Evolutionary conservation across 2,888 invertebrate genomes (phyloP).

Genomic region (Athalia cordata): DNA sequence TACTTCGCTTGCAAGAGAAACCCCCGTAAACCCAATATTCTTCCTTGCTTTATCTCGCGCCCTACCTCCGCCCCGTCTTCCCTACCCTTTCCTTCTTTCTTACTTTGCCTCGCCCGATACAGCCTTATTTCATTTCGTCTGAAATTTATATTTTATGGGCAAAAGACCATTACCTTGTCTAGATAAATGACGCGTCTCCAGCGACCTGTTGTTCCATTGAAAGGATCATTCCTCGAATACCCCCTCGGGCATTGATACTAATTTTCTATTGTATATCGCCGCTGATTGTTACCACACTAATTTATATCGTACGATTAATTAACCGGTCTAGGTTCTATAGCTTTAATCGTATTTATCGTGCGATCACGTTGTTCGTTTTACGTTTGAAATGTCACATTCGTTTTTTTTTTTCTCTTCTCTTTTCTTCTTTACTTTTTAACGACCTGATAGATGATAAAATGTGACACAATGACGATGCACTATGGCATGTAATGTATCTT

Average conservation of each 20-base stretch:
- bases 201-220: conserved; percentile 42
- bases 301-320: conserved; percentile 37
- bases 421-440: neutral
- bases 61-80: neutral
- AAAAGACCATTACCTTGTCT: conserved; percentile 27
- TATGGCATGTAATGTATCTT: too few species aligned
- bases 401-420: neutral
- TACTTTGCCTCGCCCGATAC: conserved; percentile 25
- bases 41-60: conserved; percentile 13
- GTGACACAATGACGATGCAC: too few species aligned
- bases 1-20: conserved; percentile 4
- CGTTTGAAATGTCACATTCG: neutral
- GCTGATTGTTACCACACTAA: conserved; percentile 31
- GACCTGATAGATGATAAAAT: too few species aligned
- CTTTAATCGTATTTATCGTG: conserved; percentile 12
- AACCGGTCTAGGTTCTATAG: neutral
- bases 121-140: conserved; percentile 40
- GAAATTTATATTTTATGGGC: conserved; percentile 41
- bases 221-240: conserved; percentile 33
- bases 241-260: conserved; percentile 38
- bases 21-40: conserved; percentile 32
- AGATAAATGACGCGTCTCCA: conserved; percentile 39
- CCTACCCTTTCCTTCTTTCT: neutral
- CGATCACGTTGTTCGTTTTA: neutral
- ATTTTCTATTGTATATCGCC: conserved; percentile 32